Base-by-base conservation (phyloP, 2,797 vertebrate species). In the Hippoglossus hippoglossus region DNA sequence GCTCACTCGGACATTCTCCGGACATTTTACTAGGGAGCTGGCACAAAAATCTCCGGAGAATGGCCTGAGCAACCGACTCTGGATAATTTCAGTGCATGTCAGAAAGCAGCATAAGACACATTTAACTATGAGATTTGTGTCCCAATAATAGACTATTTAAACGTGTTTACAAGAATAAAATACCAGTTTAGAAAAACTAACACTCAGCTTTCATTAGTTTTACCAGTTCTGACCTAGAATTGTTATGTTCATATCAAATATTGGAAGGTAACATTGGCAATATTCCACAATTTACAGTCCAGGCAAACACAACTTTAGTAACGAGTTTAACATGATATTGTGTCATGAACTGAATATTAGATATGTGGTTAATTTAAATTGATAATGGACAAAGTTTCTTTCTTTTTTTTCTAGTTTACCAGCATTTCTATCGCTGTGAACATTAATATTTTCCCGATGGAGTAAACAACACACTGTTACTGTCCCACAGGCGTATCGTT, bases 401-500 rank as follows among this genome's bases (percentile, higher is more conserved):
- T 9, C 31, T 31, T 9, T 31, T 31, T 3, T 31, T 31, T 8
- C 9, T 34, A 34, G 19, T 50, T 22, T 11, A 21, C 47, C 47
- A 9, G 6, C 10, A 22, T 8, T 50, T 8, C n/a, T 50, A 18
- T 50, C 1, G 5, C 47, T 22, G 19, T 50, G 47, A n/a, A 6
- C 19, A 19, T 44, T 3, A 6, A 47, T n/a, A 10, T 19, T 10
- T 13, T 36, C 3, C 18, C 16, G 41, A n/a, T 5, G 26, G 3
- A 31, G 34, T 44, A 41, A 57, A 66, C 12, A 53, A 7, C 3
- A 25, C 13, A 24, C 34, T 49, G 21, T 72, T 97, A 91, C 60
- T 16, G 3, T 54, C 18, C 61, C n/a, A 31, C 77, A 98, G 97
- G 97, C 97, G 0, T 98, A 98, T 22, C 96, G 97, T 16, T 99